Evolutionary conservation across 2,888 invertebrate genomes (phyloP).

Genomic region (Erebia epiphron): DNA sequence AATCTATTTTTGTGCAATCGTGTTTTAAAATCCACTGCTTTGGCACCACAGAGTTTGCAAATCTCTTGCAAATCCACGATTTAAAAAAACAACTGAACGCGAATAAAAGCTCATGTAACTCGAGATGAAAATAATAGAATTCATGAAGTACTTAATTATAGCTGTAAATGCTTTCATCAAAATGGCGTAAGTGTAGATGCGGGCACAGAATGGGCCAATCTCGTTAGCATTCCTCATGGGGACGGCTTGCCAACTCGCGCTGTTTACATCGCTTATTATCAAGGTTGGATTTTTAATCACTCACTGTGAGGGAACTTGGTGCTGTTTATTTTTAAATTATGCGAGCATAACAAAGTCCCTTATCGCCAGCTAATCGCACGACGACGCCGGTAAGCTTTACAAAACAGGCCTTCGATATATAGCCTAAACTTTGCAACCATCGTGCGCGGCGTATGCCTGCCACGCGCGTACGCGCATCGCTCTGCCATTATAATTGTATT

Average conservation of each 20-base stretch:
- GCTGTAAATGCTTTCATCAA: constrained; percentile 55
- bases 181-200: constrained; percentile 54
- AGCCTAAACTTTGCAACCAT: no score
- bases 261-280: constrained; percentile 49
- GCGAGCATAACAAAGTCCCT: background rate
- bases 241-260: constrained; percentile 54
- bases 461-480: no score
- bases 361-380: background rate
- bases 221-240: constrained; percentile 61
- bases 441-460: no score
- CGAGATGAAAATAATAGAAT: constrained; percentile 19
- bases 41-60: no score
- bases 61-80: no score
- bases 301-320: constrained; percentile 19
- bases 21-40: no score
- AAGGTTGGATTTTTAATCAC: constrained; percentile 48
- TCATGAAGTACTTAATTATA: constrained; percentile 36
- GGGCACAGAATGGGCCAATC: constrained; percentile 55
- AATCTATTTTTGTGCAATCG: no score
- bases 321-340: constrained; percentile 25
- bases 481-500: no score
- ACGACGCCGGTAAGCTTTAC: background rate
- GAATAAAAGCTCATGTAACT: constrained; percentile 9
- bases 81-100: background rate
- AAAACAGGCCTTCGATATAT: no score